phyloP scores from a whole-genome alignment of 92 coral and sea anemone species.

The Phymanthus crucifer region DNA sequence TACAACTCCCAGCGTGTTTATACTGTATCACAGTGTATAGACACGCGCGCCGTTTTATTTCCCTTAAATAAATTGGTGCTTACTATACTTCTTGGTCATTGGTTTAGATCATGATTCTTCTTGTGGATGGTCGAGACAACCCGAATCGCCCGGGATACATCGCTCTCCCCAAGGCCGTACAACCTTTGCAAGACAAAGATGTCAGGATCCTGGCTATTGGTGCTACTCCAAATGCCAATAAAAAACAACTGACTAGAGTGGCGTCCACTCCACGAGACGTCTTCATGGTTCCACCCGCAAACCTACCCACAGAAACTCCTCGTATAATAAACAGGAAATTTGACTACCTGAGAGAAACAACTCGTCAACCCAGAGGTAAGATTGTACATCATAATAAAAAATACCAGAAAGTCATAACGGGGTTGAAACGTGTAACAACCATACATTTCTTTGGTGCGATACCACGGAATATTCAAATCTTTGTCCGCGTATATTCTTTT shows the following conservation, averaged over 20 bases:
- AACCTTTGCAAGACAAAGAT: constrained; percentile 47
- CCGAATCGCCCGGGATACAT: constrained; percentile 27
- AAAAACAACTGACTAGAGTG: constrained; percentile 45
- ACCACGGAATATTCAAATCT: too few species aligned
- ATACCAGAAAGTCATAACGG: too few species aligned
- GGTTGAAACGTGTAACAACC: too few species aligned
- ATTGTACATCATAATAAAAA: too few species aligned
- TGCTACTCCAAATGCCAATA: constrained; percentile 35
- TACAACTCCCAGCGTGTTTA: too few species aligned
- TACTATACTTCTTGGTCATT: too few species aligned
- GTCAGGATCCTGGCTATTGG: constrained; percentile 57
- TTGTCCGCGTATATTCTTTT: too few species aligned
- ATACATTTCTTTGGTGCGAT: too few species aligned
- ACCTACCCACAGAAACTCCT: constrained; percentile 35
- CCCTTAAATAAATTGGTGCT: too few species aligned
- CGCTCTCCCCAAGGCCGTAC: constrained; percentile 43
- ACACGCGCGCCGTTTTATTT: too few species aligned
- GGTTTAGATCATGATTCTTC: constrained; percentile 55
- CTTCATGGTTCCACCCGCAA: constrained; percentile 34
- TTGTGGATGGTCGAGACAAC: constrained; percentile 46
- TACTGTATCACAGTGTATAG: too few species aligned
- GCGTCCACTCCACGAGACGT: constrained; percentile 52
- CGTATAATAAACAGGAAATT: constrained; percentile 39
- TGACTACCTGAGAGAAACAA: constrained; percentile 36
- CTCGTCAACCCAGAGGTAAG: constrained; percentile 58